Evolutionary conservation across 2,113 vertebrate species (phyloP).

Genomic region (Oxyura jamaicensis): DNA sequence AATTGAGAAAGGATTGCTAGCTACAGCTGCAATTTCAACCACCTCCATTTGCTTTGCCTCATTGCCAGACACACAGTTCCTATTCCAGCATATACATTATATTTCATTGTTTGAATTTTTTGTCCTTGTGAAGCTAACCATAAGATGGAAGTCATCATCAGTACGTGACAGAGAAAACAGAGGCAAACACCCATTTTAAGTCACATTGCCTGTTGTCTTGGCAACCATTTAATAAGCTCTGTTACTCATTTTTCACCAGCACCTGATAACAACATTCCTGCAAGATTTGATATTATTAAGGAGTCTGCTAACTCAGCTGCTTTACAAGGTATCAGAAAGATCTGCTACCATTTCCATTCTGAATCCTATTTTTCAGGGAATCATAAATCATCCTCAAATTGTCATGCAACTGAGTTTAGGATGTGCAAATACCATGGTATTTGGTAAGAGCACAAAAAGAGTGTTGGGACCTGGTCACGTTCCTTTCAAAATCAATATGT

Average conservation of each 20-base stretch:
- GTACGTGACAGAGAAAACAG: slow-evolving; percentile 13
- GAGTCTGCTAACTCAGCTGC: background rate
- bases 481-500: background rate
- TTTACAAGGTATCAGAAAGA: background rate
- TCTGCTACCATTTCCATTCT: background rate
- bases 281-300: slow-evolving; percentile 20
- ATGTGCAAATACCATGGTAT: background rate
- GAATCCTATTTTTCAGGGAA: background rate
- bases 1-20: background rate
- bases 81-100: background rate
- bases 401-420: background rate
- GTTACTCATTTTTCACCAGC: slow-evolving; percentile 24
- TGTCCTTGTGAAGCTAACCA: background rate
- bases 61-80: background rate
- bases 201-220: slow-evolving; percentile 48
- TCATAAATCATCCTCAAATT: background rate
- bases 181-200: slow-evolving; percentile 23
- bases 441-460: background rate
- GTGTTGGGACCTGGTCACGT: background rate
- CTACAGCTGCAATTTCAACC: background rate
- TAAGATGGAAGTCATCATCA: slow-evolving; percentile 10
- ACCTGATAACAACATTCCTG: slow-evolving; percentile 12
- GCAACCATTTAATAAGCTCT: slow-evolving; percentile 61
- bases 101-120: background rate
- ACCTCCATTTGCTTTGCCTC: background rate